These are phyloP conservation scores for Ladona fulva DNA, from an alignment of 1,140 invertebrate genomes.

Conservation along the genomic window DNA sequence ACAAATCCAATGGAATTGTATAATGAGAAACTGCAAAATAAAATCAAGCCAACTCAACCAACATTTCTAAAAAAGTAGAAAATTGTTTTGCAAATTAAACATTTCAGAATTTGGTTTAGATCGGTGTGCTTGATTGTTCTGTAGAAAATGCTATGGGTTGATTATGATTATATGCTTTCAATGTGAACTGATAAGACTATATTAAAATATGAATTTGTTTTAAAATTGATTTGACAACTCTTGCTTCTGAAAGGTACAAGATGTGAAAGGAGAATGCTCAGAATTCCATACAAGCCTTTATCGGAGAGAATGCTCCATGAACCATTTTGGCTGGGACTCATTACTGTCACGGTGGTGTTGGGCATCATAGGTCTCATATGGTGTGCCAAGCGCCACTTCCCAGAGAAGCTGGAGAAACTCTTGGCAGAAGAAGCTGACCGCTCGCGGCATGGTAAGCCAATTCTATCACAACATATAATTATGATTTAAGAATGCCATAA, in stretches of 20 bases:
- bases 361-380: slow-evolving; percentile 62
- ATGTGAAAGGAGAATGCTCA: slow-evolving; percentile 50
- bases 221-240: neutral
- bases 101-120: too few species aligned
- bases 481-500: too few species aligned
- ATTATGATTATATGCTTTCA: too few species aligned
- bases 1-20: too few species aligned
- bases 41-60: too few species aligned
- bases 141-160: too few species aligned
- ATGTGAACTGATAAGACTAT: too few species aligned
- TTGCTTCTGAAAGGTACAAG: slow-evolving; percentile 24
- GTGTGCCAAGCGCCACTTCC: slow-evolving; percentile 71
- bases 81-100: too few species aligned
- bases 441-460: slow-evolving; percentile 31
- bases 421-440: slow-evolving; percentile 67
- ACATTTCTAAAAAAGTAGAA: too few species aligned
- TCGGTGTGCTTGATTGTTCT: too few species aligned
- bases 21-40: too few species aligned
- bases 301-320: slow-evolving; percentile 68
- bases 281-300: slow-evolving; percentile 58
- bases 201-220: too few species aligned
- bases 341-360: slow-evolving; percentile 66
- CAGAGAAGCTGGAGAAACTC: slow-evolving; percentile 71
- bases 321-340: slow-evolving; percentile 71
- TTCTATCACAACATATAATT: neutral